Evolutionary conservation across 2,888 invertebrate genomes (phyloP).

Genomic region (Caenorhabditis auriculariae): DNA sequence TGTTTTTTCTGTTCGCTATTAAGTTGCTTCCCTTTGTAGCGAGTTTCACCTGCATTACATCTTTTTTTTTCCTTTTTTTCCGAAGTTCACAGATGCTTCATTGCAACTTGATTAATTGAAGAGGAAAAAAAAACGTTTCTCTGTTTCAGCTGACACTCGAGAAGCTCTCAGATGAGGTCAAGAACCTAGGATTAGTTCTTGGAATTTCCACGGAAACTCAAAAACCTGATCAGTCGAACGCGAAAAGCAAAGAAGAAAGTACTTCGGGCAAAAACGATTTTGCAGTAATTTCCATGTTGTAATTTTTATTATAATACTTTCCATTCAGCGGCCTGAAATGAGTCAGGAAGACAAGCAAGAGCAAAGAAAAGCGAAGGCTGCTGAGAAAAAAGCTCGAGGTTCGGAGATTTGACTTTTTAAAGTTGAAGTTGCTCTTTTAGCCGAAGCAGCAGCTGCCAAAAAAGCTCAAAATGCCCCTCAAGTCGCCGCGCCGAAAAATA

Average conservation of each 20-base stretch:
- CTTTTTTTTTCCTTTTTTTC: background rate
- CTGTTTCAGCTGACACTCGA: constrained; percentile 27
- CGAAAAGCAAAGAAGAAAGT: constrained; percentile 3
- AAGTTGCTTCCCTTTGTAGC: too few relatives aligned
- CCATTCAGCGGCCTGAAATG: constrained; percentile 24
- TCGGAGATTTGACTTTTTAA: background rate
- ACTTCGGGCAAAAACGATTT: constrained; percentile 12
- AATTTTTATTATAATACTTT: background rate
- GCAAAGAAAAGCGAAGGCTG: constrained; percentile 40
- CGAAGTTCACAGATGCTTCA: background rate
- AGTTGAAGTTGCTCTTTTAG: constrained; percentile 6
- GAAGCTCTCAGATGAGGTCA: constrained; percentile 22
- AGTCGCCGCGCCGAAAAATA: constrained; percentile 6
- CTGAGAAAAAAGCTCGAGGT: constrained; percentile 41
- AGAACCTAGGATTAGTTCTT: constrained; percentile 22
- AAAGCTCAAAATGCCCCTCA: constrained; percentile 4
- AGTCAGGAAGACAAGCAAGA: constrained; percentile 35
- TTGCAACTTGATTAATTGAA: background rate
- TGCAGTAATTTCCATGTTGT: constrained; percentile 5
- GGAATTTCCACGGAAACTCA: constrained; percentile 6
- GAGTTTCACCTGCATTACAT: background rate
- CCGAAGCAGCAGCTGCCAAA: constrained; percentile 30
- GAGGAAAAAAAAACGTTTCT: background rate
- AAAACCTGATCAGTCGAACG: background rate
- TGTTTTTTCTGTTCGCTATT: background rate